Evolutionary conservation across 2,888 invertebrate species (phyloP), one percentile per base, ranked within the genome.

Genomic region (Sinodicranocentrus sp.): DNA sequence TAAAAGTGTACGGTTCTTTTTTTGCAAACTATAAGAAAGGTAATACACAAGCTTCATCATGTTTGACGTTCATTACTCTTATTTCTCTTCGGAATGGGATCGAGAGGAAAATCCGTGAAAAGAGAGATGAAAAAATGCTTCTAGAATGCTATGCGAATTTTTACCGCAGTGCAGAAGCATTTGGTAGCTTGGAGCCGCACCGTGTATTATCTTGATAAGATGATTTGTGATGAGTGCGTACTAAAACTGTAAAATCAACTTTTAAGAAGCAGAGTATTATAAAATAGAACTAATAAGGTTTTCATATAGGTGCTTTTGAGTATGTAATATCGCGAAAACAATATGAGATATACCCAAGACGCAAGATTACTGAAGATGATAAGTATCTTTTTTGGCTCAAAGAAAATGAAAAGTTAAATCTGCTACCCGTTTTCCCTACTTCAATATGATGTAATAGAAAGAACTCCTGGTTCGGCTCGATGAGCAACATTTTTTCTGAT

Each of bases 1-100:
- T 78, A 78, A 78, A 78, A 78, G 78, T 78, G 70, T 70, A 78
- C 78, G 70, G 78, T 78, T 67, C 68, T 77, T 78, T 77, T 52
- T 68, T 17, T 63, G 25, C 21, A 57, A 19, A 2, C 57, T 21
- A 23, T 25, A 23, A n/a, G n/a, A n/a, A n/a, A n/a, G 13, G 25
- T 57, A 57, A 57, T 25, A 19, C 21, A 57, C 23, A 8, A 21
- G 8, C 21, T 54, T 48, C 65, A 61, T 75, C 73, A 61, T 63
- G 65, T 67, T 26, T 65, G 65, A 68, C 68, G 77, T 43, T 68
- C 54, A 52, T 77, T 59, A 77, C 70, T 61, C 70, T 54, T 68
- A 28, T 39, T 72, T 39, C 23, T 28, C 54, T 52, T 68, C 23
- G 43, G 39, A 23, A 67, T 67, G 77, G 77, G 68, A 68, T 68